These are phyloP conservation scores for Archilochus colubris DNA, from an alignment of 2,113 vertebrate genomes.

Conservation along the genomic window DNA sequence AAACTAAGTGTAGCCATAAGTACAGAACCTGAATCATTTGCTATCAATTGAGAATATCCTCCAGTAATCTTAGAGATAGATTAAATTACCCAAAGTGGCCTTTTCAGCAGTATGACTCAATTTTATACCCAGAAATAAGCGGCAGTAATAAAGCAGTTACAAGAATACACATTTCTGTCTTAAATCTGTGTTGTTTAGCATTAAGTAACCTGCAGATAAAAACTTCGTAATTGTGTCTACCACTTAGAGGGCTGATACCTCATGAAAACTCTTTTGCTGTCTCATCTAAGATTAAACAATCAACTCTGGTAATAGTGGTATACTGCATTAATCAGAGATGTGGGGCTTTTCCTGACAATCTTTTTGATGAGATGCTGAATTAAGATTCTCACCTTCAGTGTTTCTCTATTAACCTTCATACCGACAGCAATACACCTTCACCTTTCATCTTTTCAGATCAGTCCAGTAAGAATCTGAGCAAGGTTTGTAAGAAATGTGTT, in stretches of 20 bases:
- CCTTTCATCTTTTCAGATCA: neutral
- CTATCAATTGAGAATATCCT: neutral
- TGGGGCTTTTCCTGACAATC: neutral
- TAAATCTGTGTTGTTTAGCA: neutral
- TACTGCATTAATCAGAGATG: neutral
- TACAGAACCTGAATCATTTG: neutral
- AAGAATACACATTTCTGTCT: neutral
- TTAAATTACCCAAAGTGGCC: neutral
- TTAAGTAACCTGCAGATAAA: neutral
- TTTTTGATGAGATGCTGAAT: neutral
- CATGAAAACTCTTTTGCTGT: neutral
- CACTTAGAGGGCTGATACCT: neutral
- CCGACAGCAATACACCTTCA: neutral
- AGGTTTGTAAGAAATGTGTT: neutral
- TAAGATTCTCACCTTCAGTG: neutral
- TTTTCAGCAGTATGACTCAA: neutral
- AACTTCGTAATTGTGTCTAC: neutral
- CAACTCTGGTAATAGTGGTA: neutral
- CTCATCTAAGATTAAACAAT: neutral
- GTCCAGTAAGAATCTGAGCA: neutral
- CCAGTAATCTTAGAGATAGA: neutral
- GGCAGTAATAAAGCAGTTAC: neutral
- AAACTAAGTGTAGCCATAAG: neutral
- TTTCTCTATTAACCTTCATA: neutral
- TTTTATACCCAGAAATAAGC: neutral